phyloP scores from a whole-genome alignment of 53 echinoderm and acorn worm genomes.

The Echinometra lucunter region DNA sequence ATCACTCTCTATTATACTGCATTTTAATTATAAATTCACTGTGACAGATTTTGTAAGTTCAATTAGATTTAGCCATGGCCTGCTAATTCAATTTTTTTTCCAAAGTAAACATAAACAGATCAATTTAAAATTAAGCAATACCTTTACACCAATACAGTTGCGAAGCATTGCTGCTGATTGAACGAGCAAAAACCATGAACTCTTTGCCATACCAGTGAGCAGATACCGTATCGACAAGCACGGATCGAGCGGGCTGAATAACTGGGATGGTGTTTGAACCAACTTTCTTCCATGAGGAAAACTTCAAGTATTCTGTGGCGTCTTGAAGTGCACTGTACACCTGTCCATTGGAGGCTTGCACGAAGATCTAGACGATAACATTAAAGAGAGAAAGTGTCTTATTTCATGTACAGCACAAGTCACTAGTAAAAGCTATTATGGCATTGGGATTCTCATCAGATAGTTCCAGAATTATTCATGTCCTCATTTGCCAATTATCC shows the following conservation, averaged over 20 bases:
- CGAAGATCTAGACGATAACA: slow-evolving; percentile 55
- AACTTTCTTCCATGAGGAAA: slow-evolving; percentile 72
- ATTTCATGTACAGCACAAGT: not conserved
- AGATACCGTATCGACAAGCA: slow-evolving; percentile 61
- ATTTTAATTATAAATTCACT: no score
- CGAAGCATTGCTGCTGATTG: slow-evolving; percentile 36
- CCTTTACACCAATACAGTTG: slow-evolving; percentile 62
- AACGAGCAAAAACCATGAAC: slow-evolving; percentile 73
- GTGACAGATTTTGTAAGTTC: no score
- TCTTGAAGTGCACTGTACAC: slow-evolving; percentile 74
- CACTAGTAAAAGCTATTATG: no score
- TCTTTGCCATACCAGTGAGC: slow-evolving; percentile 63
- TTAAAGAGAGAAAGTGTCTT: not conserved
- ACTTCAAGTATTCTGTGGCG: slow-evolving; percentile 21
- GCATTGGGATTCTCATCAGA: no score
- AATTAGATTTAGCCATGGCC: no score
- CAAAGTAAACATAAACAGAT: no score
- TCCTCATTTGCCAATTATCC: no score
- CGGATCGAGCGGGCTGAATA: not conserved
- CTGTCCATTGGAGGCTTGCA: slow-evolving; percentile 77
- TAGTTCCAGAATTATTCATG: no score
- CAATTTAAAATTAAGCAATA: not conserved
- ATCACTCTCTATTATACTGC: no score
- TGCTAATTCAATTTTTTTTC: no score
- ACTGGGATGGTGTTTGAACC: slow-evolving; percentile 19